Evolutionary conservation across 2,888 invertebrate genomes (phyloP).

Genomic region (Trilocha varians): DNA sequence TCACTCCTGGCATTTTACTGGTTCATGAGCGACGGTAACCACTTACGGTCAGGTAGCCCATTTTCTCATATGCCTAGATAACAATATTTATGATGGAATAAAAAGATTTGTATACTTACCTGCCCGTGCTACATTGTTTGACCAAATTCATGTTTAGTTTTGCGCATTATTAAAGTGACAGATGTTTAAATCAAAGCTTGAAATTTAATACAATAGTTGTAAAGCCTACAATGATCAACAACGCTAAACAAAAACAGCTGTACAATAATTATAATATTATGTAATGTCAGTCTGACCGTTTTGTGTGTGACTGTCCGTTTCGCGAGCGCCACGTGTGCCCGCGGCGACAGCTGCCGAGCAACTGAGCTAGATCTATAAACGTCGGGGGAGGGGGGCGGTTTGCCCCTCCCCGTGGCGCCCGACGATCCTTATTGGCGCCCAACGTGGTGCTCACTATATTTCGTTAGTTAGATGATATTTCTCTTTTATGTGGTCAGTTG

Average conservation of each 20-base stretch:
- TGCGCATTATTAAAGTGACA: too few relatives aligned
- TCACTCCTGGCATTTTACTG: too few relatives aligned
- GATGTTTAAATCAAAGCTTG: too few relatives aligned
- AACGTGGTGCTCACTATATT: slow-evolving; percentile 24
- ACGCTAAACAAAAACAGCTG: not conserved
- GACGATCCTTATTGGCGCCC: slow-evolving; percentile 48
- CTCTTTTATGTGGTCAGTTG: not conserved
- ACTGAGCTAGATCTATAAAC: slow-evolving; percentile 38
- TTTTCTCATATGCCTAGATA: too few relatives aligned
- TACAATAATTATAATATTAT: slow-evolving; percentile 28
- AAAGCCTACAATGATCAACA: not conserved
- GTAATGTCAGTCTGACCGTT: slow-evolving; percentile 46
- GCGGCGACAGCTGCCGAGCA: slow-evolving; percentile 56
- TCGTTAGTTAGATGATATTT: not conserved
- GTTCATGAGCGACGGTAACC: too few relatives aligned
- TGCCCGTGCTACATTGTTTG: too few relatives aligned
- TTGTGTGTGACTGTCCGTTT: slow-evolving; percentile 38
- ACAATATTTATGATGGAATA: too few relatives aligned
- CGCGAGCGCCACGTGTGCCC: slow-evolving; percentile 36
- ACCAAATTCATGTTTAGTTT: too few relatives aligned
- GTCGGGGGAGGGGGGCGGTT: slow-evolving; percentile 27
- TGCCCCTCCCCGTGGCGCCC: slow-evolving; percentile 24
- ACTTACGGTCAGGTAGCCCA: too few relatives aligned
- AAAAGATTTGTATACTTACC: too few relatives aligned
- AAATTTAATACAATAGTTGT: too few relatives aligned